phyloP scores from a whole-genome alignment of 2,888 invertebrate genomes.

The Ptilodon capucinus region DNA sequence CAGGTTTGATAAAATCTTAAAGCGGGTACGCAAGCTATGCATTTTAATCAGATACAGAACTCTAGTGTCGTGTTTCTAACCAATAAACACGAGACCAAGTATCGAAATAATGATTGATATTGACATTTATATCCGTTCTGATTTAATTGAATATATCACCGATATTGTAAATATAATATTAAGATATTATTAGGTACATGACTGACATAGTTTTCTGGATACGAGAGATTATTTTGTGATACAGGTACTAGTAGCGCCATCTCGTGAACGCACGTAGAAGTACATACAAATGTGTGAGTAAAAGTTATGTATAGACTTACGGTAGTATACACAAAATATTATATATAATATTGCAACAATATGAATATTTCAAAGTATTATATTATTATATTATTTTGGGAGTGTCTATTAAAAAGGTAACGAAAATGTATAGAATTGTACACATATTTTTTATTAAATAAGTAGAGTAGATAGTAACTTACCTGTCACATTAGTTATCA shows the following conservation, averaged over 20 bases:
- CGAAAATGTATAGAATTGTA: no score
- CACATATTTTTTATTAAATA: no score
- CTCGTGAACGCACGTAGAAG: slow-evolving; percentile 42
- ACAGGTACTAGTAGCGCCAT: slow-evolving; percentile 54
- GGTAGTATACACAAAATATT: no score
- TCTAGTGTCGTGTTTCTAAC: slow-evolving; percentile 23
- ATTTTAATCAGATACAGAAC: slow-evolving; percentile 30
- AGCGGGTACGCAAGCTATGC: slow-evolving; percentile 20
- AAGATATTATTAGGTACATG: slow-evolving; percentile 55
- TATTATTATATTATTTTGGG: no score
- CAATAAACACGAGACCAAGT: slow-evolving; percentile 26
- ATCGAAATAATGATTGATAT: slow-evolving; percentile 42
- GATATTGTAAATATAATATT: slow-evolving; percentile 49
- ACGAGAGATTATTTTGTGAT: slow-evolving; percentile 7
- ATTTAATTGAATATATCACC: slow-evolving; percentile 56
- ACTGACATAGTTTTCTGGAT: slow-evolving; percentile 55
- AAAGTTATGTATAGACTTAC: background rate
- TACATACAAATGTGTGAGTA: slow-evolving; percentile 7
- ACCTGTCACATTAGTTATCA: no score
- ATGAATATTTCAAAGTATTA: no score
- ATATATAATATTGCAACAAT: no score
- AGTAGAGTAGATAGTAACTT: no score
- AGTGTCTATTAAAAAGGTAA: no score
- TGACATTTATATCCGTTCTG: slow-evolving; percentile 50
- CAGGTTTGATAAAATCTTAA: background rate